A percentile compares a stretch with the other conserved stretches of the same genome.
phyloP scores from a whole-genome alignment of 2,797 vertebrate genomes.

The Neoniphon sammara region DNA sequence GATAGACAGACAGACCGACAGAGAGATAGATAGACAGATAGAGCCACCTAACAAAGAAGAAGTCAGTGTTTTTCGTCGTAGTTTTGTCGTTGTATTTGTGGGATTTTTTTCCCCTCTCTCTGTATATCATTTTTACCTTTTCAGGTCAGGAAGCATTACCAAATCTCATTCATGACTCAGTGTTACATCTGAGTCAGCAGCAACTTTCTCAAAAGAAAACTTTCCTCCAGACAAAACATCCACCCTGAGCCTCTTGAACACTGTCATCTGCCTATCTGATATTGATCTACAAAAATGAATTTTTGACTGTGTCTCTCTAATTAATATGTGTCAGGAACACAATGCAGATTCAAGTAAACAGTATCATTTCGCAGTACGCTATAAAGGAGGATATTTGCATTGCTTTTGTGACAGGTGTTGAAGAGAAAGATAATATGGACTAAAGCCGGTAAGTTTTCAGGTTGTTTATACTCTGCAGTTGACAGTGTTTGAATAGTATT shows the following conservation, averaged over 20 bases:
- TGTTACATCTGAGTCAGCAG: slow-evolving; percentile 16
- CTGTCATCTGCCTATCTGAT: slow-evolving; percentile 1
- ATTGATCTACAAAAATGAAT: neutral
- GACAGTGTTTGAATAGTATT: neutral
- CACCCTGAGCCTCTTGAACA: slow-evolving; percentile 3
- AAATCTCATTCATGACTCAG: slow-evolving; percentile 2
- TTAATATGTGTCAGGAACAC: neutral
- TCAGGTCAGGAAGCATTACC: neutral
- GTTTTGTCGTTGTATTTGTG: neutral
- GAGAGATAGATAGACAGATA: no score
- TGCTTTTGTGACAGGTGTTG: slow-evolving; percentile 19
- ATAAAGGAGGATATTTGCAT: neutral
- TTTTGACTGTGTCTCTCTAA: neutral
- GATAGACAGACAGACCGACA: no score
- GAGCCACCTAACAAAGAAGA: slow-evolving; percentile 37
- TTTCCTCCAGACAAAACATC: neutral
- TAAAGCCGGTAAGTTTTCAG: neutral
- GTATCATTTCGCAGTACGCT: neutral
- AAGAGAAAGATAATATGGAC: neutral
- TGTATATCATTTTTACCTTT: slow-evolving; percentile 30
- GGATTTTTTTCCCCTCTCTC: slow-evolving; percentile 28
- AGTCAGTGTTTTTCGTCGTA: slow-evolving; percentile 26
- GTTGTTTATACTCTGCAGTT: slow-evolving; percentile 1
- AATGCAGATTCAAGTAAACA: no score
- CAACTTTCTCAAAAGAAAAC: slow-evolving; percentile 18